phyloP scores from a whole-genome alignment of 2,113 vertebrate species.

The Paraplagusia blochii region DNA sequence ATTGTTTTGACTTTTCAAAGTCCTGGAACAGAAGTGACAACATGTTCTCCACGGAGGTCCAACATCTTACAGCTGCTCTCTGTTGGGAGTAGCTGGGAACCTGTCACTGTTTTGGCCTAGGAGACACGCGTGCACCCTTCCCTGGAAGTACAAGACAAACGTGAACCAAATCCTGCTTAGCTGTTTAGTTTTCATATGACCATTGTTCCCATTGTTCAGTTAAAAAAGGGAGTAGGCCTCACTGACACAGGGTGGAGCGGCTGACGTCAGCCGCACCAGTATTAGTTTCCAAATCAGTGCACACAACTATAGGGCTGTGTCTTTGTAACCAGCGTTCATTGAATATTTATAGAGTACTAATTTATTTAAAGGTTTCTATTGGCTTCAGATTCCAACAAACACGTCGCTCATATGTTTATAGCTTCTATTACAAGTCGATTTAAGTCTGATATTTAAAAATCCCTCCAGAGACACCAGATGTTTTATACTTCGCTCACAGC shows the following conservation, averaged over 20 bases:
- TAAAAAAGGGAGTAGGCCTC: conserved; percentile 46
- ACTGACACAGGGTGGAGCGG: conserved; percentile 50
- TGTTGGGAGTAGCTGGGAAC: conserved; percentile 3
- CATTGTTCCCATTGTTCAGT: conserved; percentile 54
- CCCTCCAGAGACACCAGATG: conserved; percentile 37
- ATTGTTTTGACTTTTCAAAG: conserved; percentile 2
- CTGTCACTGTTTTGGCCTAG: neutral
- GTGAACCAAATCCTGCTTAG: conserved; percentile 24
- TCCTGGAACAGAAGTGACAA: conserved; percentile 2
- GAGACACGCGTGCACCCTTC: conserved; percentile 5
- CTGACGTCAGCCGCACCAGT: conserved; percentile 42
- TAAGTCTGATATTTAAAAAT: neutral
- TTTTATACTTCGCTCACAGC: conserved; percentile 36
- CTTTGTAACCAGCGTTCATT: neutral
- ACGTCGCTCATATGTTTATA: neutral
- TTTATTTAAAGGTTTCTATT: neutral
- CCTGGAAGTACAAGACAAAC: conserved; percentile 25
- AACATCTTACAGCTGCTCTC: conserved; percentile 13
- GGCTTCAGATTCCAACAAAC: neutral
- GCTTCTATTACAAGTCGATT: conserved; percentile 3
- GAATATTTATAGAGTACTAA: conserved; percentile 10
- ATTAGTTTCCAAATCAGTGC: conserved; percentile 10
- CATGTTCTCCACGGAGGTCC: conserved; percentile 1
- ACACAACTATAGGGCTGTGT: neutral
- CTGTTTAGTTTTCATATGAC: conserved; percentile 34